Evolutionary conservation across 2,113 vertebrate species (phyloP).

Genomic region (Lagenorhynchus albirostris): DNA sequence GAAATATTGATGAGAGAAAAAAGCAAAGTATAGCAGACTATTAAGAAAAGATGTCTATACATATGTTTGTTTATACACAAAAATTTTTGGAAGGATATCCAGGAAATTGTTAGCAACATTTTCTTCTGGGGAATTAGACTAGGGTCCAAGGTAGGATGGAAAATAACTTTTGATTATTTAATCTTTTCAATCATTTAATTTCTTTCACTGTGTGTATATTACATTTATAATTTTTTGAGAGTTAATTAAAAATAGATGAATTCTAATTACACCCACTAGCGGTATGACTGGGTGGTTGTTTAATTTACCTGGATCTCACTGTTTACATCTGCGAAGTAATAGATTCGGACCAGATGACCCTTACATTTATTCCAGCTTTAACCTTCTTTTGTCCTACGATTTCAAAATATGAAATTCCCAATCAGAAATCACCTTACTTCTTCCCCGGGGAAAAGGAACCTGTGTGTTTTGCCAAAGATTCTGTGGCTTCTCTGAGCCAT

Average conservation of each 20-base stretch:
- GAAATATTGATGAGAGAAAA: background rate
- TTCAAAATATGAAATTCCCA: conserved; percentile 4
- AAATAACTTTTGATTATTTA: background rate
- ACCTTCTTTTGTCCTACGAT: background rate
- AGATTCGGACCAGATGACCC: background rate
- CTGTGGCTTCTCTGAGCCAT: background rate
- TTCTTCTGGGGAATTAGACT: background rate
- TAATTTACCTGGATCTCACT: background rate
- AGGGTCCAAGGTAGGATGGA: background rate
- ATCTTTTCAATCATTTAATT: background rate
- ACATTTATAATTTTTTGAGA: background rate
- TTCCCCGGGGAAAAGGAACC: background rate
- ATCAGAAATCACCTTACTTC: background rate
- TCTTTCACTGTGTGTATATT: background rate
- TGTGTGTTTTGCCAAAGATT: background rate
- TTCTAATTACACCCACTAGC: background rate
- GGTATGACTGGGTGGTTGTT: background rate
- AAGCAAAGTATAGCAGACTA: background rate
- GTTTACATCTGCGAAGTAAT: background rate
- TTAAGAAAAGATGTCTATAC: background rate
- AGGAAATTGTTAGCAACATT: background rate
- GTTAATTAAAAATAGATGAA: conserved; percentile 15
- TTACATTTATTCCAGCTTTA: background rate
- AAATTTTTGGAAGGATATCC: background rate
- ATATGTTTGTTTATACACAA: background rate